Evolutionary conservation across 1,140 invertebrate species (phyloP), one percentile per base, ranked within the genome.

Genomic region (Lineus longissimus): DNA sequence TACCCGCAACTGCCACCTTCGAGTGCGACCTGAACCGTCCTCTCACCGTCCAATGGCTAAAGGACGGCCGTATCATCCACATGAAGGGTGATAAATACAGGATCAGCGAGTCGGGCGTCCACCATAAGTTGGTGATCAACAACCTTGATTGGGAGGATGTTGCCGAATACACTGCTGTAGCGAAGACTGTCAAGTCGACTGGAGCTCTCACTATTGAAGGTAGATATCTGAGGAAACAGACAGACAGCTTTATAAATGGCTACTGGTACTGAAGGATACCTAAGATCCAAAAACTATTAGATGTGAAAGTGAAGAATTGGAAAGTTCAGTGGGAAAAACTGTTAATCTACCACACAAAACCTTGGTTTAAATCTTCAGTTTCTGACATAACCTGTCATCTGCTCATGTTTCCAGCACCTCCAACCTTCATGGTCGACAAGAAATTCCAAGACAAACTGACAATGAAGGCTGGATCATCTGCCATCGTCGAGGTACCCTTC

Each of bases 141-240:
- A 91, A 95, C 70, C 90, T 97, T 0, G 95, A 90, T 79, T 91
- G 92, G 1, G 95, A 97, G 80, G 95, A 98, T 82, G 93, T 94
- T n/a, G 95, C 97, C 80, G 94, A 97, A 79, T 98, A 98, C 78
- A 87, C 92, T n/a, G 95, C 93, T 73, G 86, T 94, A 57, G 95
- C 94, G 81, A 89, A 90, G 95, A 95, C 23, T 88, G 91, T 7
- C 93, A 94, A 78, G 94, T 92, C 31, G 95, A 92, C 1, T 61
- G 94, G 92, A 55, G 91, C 95, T 77, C 85, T 98, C 19, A 23
- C 47, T 23, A 51, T 51, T 51, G 47, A 51, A 51, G 33, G 33
- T 36, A 36, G 15, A 15, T 4, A 36, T 36, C 4, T 36, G 6
- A 36, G 15, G 15, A 36, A n/a, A n/a, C n/a, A n/a, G n/a, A n/a